These are phyloP conservation scores for Odocoileus hemionus DNA, from an alignment of 2,113 vertebrate species.

Conservation along the genomic window DNA sequence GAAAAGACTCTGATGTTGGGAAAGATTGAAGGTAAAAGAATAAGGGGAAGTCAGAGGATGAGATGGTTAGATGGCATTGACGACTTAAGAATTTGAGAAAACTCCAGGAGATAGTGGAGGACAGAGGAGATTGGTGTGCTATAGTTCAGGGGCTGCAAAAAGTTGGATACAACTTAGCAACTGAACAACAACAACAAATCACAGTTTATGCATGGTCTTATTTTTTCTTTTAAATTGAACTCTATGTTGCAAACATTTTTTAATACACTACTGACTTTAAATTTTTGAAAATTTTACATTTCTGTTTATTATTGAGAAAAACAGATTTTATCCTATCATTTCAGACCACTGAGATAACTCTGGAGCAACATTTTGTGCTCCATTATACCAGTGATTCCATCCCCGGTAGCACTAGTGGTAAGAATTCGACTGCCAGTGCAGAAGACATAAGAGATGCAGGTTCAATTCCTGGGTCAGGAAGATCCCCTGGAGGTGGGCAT, in stretches of 20 bases:
- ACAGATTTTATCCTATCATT: not conserved
- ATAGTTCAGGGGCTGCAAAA: not conserved
- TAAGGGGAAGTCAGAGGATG: not conserved
- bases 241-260: not conserved
- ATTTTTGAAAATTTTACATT: not conserved
- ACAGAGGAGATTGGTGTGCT: not conserved
- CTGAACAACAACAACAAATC: not conserved
- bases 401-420: not conserved
- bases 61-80: not conserved
- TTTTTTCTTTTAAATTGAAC: slow-evolving; percentile 1
- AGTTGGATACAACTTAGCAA: not conserved
- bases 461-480: not conserved
- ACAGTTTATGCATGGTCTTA: not conserved
- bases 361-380: not conserved
- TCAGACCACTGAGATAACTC: not conserved
- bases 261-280: not conserved
- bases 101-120: not conserved
- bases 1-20: not conserved
- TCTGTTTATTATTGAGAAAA: not conserved
- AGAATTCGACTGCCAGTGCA: not conserved
- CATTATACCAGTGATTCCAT: not conserved
- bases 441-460: not conserved
- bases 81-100: not conserved
- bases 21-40: not conserved
- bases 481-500: not conserved